phyloP scores from a whole-genome alignment of 2,888 invertebrate genomes.

The Leptopilina drosophilae region DNA sequence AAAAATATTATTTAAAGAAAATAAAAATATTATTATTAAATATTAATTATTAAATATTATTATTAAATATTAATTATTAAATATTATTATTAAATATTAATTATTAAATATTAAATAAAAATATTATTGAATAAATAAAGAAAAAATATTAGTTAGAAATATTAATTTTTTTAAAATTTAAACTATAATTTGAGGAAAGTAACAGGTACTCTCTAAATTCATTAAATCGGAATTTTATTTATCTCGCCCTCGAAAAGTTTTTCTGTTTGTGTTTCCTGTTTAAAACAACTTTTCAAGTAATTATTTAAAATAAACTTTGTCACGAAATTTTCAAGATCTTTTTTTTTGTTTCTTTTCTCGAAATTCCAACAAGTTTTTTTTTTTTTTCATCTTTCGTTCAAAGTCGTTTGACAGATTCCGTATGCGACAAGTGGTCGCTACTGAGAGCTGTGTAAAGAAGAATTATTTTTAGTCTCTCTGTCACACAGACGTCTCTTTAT shows the following conservation, averaged over 20 bases:
- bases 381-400: neutral
- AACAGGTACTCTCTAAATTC: too few species aligned
- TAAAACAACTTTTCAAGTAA: constrained; percentile 9
- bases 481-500: neutral
- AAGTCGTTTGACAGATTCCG: constrained; percentile 17
- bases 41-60: too few species aligned
- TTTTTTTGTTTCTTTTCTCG: neutral
- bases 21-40: too few species aligned
- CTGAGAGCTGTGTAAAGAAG: constrained; percentile 37
- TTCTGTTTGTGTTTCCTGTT: neutral
- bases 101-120: too few species aligned
- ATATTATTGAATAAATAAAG: too few species aligned
- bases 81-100: too few species aligned
- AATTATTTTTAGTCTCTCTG: constrained; percentile 20
- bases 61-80: too few species aligned
- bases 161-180: too few species aligned
- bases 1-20: too few species aligned
- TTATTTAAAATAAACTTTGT: neutral
- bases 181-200: too few species aligned
- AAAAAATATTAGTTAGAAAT: too few species aligned
- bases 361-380: constrained; percentile 6
- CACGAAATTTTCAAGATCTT: neutral
- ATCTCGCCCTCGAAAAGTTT: neutral
- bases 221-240: too few species aligned
- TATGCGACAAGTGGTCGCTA: constrained; percentile 26